phyloP scores from a whole-genome alignment of 2,113 vertebrate species.

The Tringa solitaria region DNA sequence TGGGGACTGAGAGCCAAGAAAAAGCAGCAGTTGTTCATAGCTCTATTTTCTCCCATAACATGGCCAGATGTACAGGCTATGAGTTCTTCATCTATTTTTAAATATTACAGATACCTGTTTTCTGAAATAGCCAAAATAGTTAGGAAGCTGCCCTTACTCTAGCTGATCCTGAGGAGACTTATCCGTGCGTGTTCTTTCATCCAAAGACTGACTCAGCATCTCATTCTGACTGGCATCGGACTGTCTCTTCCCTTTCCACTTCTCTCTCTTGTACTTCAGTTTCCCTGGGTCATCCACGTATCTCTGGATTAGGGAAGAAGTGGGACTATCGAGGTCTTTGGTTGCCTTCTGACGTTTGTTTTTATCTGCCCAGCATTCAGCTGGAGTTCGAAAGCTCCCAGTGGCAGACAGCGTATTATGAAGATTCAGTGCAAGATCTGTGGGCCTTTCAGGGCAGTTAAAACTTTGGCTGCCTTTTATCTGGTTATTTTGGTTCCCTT shows the following conservation, averaged over 20 bases:
- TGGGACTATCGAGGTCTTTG: conserved; percentile 62
- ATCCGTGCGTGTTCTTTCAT: conserved; percentile 16
- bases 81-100: not conserved
- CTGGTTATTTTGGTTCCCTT: conserved; percentile 62
- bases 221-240: conserved; percentile 49
- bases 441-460: conserved; percentile 38
- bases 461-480: conserved; percentile 42
- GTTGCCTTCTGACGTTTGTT: not conserved
- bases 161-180: conserved; percentile 13
- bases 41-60: not conserved
- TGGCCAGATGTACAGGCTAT: not conserved
- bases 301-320: conserved; percentile 76
- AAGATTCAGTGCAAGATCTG: conserved; percentile 56
- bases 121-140: not conserved
- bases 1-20: not conserved
- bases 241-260: conserved; percentile 82
- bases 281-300: conserved; percentile 74
- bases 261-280: conserved; percentile 81
- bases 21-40: not conserved
- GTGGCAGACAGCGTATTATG: not conserved
- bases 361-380: not conserved
- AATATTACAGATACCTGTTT: not conserved
- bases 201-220: conserved; percentile 69
- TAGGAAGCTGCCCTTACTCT: conserved; percentile 60
- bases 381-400: conserved; percentile 23